Evolutionary conservation across 53 echinoderm and acorn worm genomes (phyloP).

Genomic region (Pentamera pediparva): DNA sequence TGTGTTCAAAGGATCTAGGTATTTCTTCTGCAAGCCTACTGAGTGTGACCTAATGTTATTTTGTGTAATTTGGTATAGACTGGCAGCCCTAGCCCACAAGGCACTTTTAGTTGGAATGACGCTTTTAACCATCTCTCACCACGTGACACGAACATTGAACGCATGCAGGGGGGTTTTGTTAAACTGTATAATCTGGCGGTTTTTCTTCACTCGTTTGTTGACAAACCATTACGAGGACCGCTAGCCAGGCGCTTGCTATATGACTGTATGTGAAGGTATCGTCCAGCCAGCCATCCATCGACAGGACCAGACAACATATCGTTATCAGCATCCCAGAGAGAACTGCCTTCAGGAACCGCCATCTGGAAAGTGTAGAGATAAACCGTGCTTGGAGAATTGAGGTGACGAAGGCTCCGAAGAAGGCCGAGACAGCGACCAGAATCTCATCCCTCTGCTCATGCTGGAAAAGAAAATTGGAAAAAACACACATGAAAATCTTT

Average conservation of each 20-base stretch:
- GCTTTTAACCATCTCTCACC: too few species aligned
- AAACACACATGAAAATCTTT: background rate
- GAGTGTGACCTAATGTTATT: too few species aligned
- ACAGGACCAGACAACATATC: constrained; percentile 43
- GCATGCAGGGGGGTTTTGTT: too few species aligned
- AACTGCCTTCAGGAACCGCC: constrained; percentile 41
- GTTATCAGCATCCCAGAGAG: constrained; percentile 25
- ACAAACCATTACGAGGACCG: constrained; percentile 38
- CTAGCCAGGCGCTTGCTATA: constrained; percentile 29
- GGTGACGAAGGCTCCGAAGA: constrained; percentile 35
- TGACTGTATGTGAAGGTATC: constrained; percentile 45
- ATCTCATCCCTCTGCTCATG: constrained; percentile 42
- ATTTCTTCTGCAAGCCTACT: too few species aligned
- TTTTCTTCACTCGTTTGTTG: constrained; percentile 44
- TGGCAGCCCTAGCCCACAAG: too few species aligned
- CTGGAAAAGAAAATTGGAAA: background rate
- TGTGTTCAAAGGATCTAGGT: too few species aligned
- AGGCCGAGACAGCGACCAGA: constrained; percentile 16
- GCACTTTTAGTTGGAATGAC: too few species aligned
- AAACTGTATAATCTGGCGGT: constrained; percentile 68
- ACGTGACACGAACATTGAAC: too few species aligned
- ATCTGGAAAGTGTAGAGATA: constrained; percentile 29
- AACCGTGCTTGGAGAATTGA: constrained; percentile 45
- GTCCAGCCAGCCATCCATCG: constrained; percentile 55
- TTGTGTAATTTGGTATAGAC: too few species aligned